Percentiles rank a stretch among this genome's conserved stretches.
phyloP scores from a whole-genome alignment of 1,140 invertebrate genomes.

The Arctopsyche grandis region DNA sequence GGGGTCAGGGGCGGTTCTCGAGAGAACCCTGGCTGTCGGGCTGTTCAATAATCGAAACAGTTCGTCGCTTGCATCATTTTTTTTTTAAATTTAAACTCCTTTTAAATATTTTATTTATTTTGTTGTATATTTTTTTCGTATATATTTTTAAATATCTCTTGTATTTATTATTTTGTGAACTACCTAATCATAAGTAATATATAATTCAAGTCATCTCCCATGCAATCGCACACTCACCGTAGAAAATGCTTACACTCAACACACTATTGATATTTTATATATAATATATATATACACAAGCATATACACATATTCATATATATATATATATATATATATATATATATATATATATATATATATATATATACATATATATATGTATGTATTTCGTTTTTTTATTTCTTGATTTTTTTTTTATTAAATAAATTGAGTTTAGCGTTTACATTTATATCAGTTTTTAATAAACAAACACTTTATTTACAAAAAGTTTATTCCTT shows the following conservation, averaged over 20 bases:
- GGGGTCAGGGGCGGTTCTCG: slow-evolving; percentile 29
- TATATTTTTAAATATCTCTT: slow-evolving; percentile 1
- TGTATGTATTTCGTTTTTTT: background rate
- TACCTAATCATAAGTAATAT: slow-evolving; percentile 55
- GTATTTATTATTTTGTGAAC: slow-evolving; percentile 46
- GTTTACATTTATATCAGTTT: slow-evolving; percentile 19
- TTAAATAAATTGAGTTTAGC: background rate
- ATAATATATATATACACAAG: slow-evolving; percentile 55
- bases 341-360: background rate
- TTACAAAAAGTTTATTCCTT: slow-evolving; percentile 28
- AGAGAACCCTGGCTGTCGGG: slow-evolving; percentile 51
- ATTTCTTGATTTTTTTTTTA: background rate
- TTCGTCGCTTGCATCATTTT: slow-evolving; percentile 26
- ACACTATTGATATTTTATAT: slow-evolving; percentile 59
- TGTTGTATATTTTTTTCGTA: slow-evolving; percentile 18
- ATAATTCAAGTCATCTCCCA: slow-evolving; percentile 27
- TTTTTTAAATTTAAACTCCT: slow-evolving; percentile 11
- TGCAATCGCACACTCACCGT: slow-evolving; percentile 45
- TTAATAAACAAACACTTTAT: slow-evolving; percentile 22
- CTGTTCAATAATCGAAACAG: slow-evolving; percentile 45
- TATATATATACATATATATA: too few relatives aligned
- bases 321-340: background rate
- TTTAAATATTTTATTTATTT: slow-evolving; percentile 28
- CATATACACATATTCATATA: slow-evolving; percentile 10
- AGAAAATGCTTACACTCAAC: slow-evolving; percentile 45